phyloP scores from a whole-genome alignment of 1,140 invertebrate genomes.

The Battus philenor region DNA sequence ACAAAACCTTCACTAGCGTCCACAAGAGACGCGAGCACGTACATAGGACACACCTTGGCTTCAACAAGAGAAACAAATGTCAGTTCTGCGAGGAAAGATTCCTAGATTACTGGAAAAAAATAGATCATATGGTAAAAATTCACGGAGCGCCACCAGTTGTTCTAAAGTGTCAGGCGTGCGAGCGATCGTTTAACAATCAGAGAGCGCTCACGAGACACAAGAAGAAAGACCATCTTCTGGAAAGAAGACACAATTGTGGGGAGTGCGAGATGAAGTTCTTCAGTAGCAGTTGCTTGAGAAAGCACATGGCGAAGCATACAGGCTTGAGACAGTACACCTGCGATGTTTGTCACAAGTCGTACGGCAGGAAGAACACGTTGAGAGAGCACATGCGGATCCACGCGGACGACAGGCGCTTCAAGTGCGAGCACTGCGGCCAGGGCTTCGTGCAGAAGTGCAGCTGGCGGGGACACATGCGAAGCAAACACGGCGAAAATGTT shows the following conservation, averaged over 20 bases:
- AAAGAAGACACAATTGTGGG: conserved; percentile 36
- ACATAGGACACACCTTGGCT: conserved; percentile 33
- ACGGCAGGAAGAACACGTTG: conserved; percentile 86
- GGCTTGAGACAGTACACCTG: conserved; percentile 85
- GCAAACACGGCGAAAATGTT: conserved; percentile 43
- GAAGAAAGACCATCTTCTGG: conserved; percentile 48
- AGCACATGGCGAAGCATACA: conserved; percentile 85
- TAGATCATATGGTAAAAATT: conserved; percentile 43
- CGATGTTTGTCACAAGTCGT: conserved; percentile 85
- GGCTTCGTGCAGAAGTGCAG: conserved; percentile 62
- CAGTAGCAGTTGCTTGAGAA: conserved; percentile 82
- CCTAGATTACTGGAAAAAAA: conserved; percentile 42
- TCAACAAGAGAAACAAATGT: conserved; percentile 42
- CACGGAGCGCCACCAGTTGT: conserved; percentile 40
- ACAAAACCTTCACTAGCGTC: conserved; percentile 35
- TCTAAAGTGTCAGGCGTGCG: conserved; percentile 45
- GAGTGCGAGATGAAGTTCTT: conserved; percentile 85
- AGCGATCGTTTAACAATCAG: conserved; percentile 36
- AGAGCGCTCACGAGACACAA: conserved; percentile 36
- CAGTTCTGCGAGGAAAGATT: conserved; percentile 42
- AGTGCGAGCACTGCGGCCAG: conserved; percentile 36
- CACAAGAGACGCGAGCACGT: conserved; percentile 38
- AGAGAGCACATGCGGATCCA: conserved; percentile 79
- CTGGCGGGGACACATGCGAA: conserved; percentile 53
- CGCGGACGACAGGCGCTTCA: conserved; percentile 38